phyloP scores from a whole-genome alignment of 2,113 vertebrate species.

The Acanthochromis polyacanthus region DNA sequence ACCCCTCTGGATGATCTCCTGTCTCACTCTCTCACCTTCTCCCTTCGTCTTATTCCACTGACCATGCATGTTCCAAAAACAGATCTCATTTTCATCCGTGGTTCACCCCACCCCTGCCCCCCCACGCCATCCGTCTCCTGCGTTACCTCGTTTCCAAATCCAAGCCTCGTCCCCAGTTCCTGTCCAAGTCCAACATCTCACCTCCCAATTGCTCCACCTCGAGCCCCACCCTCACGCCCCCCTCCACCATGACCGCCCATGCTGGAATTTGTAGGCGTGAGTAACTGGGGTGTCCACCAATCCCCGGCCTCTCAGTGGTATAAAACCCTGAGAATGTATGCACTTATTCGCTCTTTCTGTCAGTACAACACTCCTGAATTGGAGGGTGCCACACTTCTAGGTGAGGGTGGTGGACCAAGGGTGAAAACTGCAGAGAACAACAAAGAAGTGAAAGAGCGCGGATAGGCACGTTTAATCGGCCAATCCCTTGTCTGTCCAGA shows the following conservation, averaged over 20 bases:
- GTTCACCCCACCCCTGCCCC: slow-evolving; percentile 14
- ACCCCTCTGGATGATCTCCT: slow-evolving; percentile 69
- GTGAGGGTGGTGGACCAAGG: slow-evolving; percentile 78
- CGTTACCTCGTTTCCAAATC: slow-evolving; percentile 24
- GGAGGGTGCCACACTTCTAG: slow-evolving; percentile 79
- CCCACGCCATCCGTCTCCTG: neutral
- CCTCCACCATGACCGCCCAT: slow-evolving; percentile 52
- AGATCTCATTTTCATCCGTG: slow-evolving; percentile 82
- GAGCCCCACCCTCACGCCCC: slow-evolving; percentile 58
- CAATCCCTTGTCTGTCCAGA: slow-evolving; percentile 70
- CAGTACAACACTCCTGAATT: slow-evolving; percentile 80
- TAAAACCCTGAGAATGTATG: slow-evolving; percentile 74
- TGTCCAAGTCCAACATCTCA: slow-evolving; percentile 77
- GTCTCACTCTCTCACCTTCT: slow-evolving; percentile 84
- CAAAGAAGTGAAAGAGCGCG: slow-evolving; percentile 68
- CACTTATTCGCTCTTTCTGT: slow-evolving; percentile 85
- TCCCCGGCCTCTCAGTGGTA: slow-evolving; percentile 65
- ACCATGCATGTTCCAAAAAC: slow-evolving; percentile 88
- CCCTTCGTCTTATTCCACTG: slow-evolving; percentile 87
- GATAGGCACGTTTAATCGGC: slow-evolving; percentile 72
- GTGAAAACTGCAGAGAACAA: slow-evolving; percentile 64
- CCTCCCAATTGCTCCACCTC: slow-evolving; percentile 69
- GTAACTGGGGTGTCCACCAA: slow-evolving; percentile 69
- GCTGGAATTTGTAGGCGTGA: slow-evolving; percentile 77
- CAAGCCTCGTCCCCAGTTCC: slow-evolving; percentile 50